Conservation (phyloP, 1,140 invertebrate genomes). For the Drosophila rhopaloa region DNA sequence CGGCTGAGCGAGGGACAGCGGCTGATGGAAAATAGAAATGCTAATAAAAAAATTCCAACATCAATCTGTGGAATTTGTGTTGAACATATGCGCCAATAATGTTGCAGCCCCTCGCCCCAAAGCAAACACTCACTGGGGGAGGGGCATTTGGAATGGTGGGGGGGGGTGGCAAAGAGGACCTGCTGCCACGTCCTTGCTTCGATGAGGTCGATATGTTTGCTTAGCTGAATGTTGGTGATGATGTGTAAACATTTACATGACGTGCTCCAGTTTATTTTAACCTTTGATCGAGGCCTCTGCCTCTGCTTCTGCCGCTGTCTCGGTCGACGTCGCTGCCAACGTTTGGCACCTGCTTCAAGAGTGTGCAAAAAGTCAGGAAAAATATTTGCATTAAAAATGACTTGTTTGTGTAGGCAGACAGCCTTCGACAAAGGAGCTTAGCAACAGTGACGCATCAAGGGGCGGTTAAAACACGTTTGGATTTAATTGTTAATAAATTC, state of each 20-base stretch:
- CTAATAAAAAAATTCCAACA: conserved; percentile 84
- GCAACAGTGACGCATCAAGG: neutral
- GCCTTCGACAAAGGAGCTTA: conserved; percentile 30
- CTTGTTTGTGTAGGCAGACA: conserved; percentile 72
- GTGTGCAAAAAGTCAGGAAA: conserved; percentile 55
- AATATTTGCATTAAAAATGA: conserved; percentile 83
- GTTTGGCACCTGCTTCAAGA: conserved; percentile 46
- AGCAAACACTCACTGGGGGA: neutral
- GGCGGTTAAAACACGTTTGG: too few relatives aligned
- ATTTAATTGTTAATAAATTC: too few relatives aligned
- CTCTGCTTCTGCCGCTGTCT: neutral
- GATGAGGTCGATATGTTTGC: conserved; percentile 83
- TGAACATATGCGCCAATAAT: conserved; percentile 83
- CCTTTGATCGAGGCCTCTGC: conserved; percentile 67
- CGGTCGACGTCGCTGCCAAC: conserved; percentile 11
- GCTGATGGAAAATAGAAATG: conserved; percentile 72
- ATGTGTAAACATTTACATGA: conserved; percentile 84
- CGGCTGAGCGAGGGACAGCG: neutral
- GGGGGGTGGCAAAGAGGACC: conserved; percentile 14
- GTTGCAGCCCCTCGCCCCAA: conserved; percentile 25
- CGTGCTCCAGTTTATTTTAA: conserved; percentile 83
- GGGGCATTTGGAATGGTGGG: neutral
- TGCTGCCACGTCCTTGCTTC: conserved; percentile 58
- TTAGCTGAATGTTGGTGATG: conserved; percentile 83
- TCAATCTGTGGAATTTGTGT: conserved; percentile 83